Base-by-base conservation (phyloP, 1,140 invertebrate species). In the Riptortus pedestris region DNA sequence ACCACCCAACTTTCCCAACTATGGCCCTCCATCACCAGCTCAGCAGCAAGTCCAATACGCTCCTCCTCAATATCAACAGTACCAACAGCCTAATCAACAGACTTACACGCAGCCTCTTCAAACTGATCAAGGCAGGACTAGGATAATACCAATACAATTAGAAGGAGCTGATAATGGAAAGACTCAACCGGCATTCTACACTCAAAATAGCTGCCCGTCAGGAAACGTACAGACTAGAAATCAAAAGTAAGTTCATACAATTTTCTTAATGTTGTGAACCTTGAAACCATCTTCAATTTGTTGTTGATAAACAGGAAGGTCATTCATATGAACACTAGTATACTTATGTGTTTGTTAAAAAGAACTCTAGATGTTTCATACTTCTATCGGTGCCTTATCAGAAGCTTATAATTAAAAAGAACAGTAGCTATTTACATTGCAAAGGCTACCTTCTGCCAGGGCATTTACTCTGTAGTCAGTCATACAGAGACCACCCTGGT, bases 91-190 rank as follows among this genome's bases (percentile, higher is more conserved):
- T 16, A 16, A 29, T 16, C 28, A 64, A 14, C 68, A 65, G 63
- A 67, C 67, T 43, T 27, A 59, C 52, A 64, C 27, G 65, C 67
- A 66, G 29, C 60, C 69, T 72, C 70, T 70, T 71, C 65, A 70
- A 72, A 66, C 68, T 68, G 61, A 29, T 7, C 7, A 33, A 24
- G 43, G 38, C n/a, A 55, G 33, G 22, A 71, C 68, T 22, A 66
- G 75, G 57, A 74, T 79, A 28, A 79, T 79, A 67, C 78, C 78
- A 60, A 79, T 79, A 60, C 75, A 76, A 65, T 63, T 79, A 63
- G 78, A 79, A 67, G 74, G 74, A 7, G 61, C 65, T 7, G 43
- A 66, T 67, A 62, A 67, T 66, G 58, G 52, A 43, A 64, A 33
- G 62, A 26, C 26, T 22, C 26, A 31, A 26, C 2, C 57, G 27